A percentile compares a stretch with the other conserved stretches of the same genome.
These are phyloP conservation scores for Palythoa heliodiscus DNA, from an alignment of 92 coral and sea anemone species.

Conservation along the genomic window DNA sequence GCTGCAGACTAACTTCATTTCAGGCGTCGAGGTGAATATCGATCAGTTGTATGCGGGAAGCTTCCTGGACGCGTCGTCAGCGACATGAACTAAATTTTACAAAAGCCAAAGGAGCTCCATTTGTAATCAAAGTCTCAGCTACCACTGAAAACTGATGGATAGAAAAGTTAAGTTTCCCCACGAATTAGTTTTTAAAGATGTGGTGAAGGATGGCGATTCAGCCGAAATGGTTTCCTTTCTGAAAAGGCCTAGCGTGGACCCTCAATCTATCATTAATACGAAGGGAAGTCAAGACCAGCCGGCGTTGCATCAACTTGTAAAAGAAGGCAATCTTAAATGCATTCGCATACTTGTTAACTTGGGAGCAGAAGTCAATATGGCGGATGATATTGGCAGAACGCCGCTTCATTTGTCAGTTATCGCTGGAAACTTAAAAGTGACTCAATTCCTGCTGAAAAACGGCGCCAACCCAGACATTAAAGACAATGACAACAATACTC, in stretches of 20 bases:
- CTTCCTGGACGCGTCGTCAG: not conserved
- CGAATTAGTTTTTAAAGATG: constrained; percentile 89
- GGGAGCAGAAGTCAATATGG: constrained; percentile 97
- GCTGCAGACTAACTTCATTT: constrained; percentile 3
- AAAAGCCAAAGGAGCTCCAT: not conserved
- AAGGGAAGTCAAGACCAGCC: constrained; percentile 70
- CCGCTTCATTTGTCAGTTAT: constrained; percentile 87
- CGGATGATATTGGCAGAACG: constrained; percentile 77
- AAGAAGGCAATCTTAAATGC: constrained; percentile 95
- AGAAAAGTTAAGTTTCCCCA: constrained; percentile 95
- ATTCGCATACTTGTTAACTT: constrained; percentile 88
- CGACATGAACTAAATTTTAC: not conserved
- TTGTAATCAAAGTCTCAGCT: not conserved
- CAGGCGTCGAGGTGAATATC: not conserved
- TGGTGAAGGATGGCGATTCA: constrained; percentile 97
- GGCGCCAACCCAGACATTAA: constrained; percentile 93
- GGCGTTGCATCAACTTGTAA: constrained; percentile 89
- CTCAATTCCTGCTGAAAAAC: constrained; percentile 79
- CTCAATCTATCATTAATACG: constrained; percentile 80
- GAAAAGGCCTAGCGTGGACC: constrained; percentile 97
- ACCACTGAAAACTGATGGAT: constrained; percentile 41
- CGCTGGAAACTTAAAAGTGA: constrained; percentile 68
- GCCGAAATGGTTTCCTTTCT: constrained; percentile 87
- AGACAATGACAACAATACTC: constrained; percentile 73
- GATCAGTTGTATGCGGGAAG: not conserved